Base-by-base conservation (phyloP, 2,113 vertebrate genomes). In the Ammospiza caudacuta region DNA sequence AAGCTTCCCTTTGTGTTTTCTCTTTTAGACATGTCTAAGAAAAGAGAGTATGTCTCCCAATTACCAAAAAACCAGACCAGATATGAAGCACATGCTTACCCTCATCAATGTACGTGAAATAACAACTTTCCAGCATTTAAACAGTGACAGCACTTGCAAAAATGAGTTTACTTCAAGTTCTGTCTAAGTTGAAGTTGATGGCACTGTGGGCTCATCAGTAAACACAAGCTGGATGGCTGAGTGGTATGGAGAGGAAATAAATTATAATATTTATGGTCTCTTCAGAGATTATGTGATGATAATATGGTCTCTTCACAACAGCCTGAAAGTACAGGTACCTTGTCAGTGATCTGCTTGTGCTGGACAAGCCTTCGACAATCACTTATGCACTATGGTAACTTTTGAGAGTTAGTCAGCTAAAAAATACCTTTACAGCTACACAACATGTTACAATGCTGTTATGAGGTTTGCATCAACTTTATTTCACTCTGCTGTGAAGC, bases 1-100 rank as follows among this genome's bases (percentile, higher is more conserved):
- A 93, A 77, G 4, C 44, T 63, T 90, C 92, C 29, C 8, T 94
- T 95, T 83, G 43, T 91, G 14, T 78, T 95, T 95, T 90, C 25
- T 95, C 46, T 96, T 97, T 87, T 58, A 98, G 98, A 98, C 96
- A 4, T 98, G 98, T 76, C 95, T 98, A 96, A 95, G 91, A 72
- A 96, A 97, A 75, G 97, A 98, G 24, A 98, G 69, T 66, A 94
- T 97, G 69, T 96, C 97, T 94, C 86, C 96, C 47, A 96, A 35
- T 73, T 72, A 96, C 73, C 92, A 94, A 67, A 98, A 98, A 95
- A 46, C 0, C 55, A 91, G 78, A 37, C 39, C 79, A 54, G 95
- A 94, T 75, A 88, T 29, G 67, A 95, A 88, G 63, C 93, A 92
- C 61, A 95, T 68, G 80, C 95, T 97, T 61, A 91, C 92, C 23